phyloP scores from a whole-genome alignment of 2,113 vertebrate species.

The rat (Rattus norvegicus) region GRCr8 NC_086023.1:125685501-125686000 shows the following conservation, averaged over 20 bases:
- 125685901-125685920: constrained; percentile 2
- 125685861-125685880: neutral
- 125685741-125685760: neutral
- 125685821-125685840: neutral
- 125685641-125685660: neutral
- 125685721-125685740: neutral
- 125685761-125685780: constrained; percentile 3
- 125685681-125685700: neutral
- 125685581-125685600: neutral
- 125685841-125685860: neutral
- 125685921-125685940: constrained; percentile 42
- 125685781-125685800: constrained; percentile 40
- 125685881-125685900: neutral
- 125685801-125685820: neutral
- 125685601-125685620: too few species aligned
- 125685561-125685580: too few species aligned
- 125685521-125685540: neutral
- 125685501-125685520: neutral
- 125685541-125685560: neutral
- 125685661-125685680: neutral
- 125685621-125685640: neutral
- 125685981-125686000: neutral
- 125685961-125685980: constrained; percentile 45
- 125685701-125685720: neutral
- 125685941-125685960: constrained; percentile 9